These are phyloP conservation scores for Fringilla coelebs DNA, from an alignment of 2,797 vertebrate species.

Conservation along the genomic window DNA sequence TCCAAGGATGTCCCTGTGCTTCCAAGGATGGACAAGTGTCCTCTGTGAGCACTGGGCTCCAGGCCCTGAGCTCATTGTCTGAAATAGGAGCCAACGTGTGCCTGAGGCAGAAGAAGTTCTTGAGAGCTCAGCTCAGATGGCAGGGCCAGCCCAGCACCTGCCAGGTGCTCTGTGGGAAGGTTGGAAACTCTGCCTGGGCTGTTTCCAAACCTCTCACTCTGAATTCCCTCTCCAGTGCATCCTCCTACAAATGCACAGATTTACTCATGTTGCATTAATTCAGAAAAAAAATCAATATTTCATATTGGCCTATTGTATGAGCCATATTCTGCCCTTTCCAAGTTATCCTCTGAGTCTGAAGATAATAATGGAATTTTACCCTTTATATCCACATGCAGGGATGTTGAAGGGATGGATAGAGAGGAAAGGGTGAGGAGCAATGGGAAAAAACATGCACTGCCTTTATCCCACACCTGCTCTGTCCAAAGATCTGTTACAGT, in stretches of 20 bases:
- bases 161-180: not conserved
- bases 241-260: not conserved
- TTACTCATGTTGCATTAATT: not conserved
- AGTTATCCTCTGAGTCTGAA: not conserved
- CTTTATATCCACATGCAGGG: not conserved
- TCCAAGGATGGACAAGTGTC: not conserved
- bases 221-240: not conserved
- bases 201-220: not conserved
- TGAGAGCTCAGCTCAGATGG: not conserved
- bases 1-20: no score
- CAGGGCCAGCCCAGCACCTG: not conserved
- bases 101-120: not conserved
- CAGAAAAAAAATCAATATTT: not conserved
- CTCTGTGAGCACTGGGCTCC: not conserved
- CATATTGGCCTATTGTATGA: rapidly evolving
- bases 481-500: not conserved
- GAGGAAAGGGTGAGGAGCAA: not conserved
- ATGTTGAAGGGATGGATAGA: not conserved
- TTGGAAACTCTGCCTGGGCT: not conserved
- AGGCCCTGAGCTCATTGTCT: not conserved
- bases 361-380: not conserved
- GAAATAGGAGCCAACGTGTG: not conserved
- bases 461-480: not conserved
- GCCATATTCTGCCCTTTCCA: not conserved
- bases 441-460: rapidly evolving